Base-by-base conservation (phyloP, 2,113 vertebrate genomes). In the Ophiodon elongatus region DNA sequence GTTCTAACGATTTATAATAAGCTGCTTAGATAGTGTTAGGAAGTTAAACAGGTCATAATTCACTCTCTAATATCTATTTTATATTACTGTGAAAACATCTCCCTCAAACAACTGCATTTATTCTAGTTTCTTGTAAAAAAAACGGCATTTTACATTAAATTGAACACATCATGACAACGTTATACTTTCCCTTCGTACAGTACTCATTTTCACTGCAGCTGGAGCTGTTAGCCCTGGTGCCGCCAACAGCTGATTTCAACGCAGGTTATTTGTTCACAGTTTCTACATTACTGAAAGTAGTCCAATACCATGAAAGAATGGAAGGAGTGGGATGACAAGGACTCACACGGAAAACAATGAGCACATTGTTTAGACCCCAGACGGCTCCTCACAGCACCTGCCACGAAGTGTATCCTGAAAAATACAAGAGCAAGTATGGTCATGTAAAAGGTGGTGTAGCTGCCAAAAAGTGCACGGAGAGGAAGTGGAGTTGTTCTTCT, bases 401-500 rank as follows among this genome's bases (percentile, higher is more conserved):
- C 35, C 50, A 76, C 62, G 41, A 68, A 73, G 64, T 56, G 19
- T 33, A 56, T 56, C 76, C 9, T 47, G 35, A 37, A 74, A 41
- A 84, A 45, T 39, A 57, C 14, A 43, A 75, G 50, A 43, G 35
- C 59, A n/a, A 52, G 84, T 50, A n/a, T 74, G 78, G 73, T 86
- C 80, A 59, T 76, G 82, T 85, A 59, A 45, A 72, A 85, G 54
- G 23, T 21, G 54, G 17, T 76, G 73, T 54, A 76, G 67, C 76
- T 88, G 89, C 79, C 84, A 85, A 83, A 82, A 56, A 25, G 23
- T 60, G 47, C 74, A 57, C 45, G 25, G 63, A 76, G 60, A 76
- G 69, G 72, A 88, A 80, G 54, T 63, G 45, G 65, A 73, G 77
- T 33, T 82, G 67, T 77, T 79, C 80, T 85, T 74, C 67, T 71